These are phyloP conservation scores for Synergus japonicus DNA, from an alignment of 2,888 invertebrate species.

Conservation along the genomic window DNA sequence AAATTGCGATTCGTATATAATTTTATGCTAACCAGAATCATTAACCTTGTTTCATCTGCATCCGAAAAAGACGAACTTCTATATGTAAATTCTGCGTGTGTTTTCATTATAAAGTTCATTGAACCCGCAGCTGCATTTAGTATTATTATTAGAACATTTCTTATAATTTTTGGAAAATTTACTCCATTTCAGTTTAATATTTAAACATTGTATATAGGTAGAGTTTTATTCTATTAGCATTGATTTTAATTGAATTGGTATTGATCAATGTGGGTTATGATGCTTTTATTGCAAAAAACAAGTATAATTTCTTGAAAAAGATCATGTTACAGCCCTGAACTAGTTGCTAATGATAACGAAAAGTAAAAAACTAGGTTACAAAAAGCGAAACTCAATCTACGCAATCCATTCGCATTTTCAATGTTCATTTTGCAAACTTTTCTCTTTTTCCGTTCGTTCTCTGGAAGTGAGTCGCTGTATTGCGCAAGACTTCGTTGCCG, in stretches of 20 bases:
- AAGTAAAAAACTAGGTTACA: neutral
- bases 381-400: neutral
- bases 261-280: neutral
- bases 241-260: neutral
- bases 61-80: neutral
- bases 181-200: too few species aligned
- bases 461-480: neutral
- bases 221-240: too few species aligned
- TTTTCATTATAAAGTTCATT: too few species aligned
- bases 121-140: too few species aligned
- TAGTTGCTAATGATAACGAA: neutral
- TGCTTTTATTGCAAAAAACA: neutral
- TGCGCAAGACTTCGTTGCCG: conserved; percentile 24
- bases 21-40: neutral
- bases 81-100: too few species aligned
- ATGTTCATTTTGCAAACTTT: neutral
- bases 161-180: too few species aligned
- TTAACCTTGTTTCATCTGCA: neutral
- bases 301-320: neutral
- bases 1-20: neutral
- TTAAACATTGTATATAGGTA: too few species aligned
- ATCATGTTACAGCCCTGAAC: neutral
- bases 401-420: neutral
- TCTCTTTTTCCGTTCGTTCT: neutral
- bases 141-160: too few species aligned